These are phyloP conservation scores for Netelia melanura DNA, from an alignment of 2,888 invertebrate genomes.

Conservation along the genomic window DNA sequence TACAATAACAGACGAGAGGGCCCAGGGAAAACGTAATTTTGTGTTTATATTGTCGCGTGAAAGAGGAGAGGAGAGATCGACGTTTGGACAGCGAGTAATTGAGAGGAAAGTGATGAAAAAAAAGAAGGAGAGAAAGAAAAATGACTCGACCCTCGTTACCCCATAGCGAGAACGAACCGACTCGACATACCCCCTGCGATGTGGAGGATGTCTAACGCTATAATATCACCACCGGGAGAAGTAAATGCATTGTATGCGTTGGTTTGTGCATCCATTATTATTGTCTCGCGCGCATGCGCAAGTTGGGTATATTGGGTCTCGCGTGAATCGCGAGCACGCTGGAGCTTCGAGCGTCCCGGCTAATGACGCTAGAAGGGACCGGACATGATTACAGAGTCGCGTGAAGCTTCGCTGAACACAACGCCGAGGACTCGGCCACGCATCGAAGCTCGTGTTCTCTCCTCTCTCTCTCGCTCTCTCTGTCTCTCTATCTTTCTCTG, in stretches of 20 bases:
- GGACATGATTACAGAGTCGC: slow-evolving; percentile 83
- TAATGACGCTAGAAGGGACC: slow-evolving; percentile 76
- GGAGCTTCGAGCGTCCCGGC: slow-evolving; percentile 29
- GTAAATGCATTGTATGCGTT: neutral
- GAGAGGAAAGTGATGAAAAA: too few relatives aligned
- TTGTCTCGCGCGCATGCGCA: neutral
- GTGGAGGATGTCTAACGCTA: too few relatives aligned
- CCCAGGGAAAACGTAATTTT: too few relatives aligned
- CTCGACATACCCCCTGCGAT: too few relatives aligned
- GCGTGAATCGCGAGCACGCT: slow-evolving; percentile 37
- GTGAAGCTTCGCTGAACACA: slow-evolving; percentile 83
- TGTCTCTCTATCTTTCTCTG: neutral
- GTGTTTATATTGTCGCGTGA: too few relatives aligned
- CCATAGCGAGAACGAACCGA: too few relatives aligned
- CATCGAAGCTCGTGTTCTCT: slow-evolving; percentile 79
- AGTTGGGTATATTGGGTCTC: neutral
- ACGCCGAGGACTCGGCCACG: slow-evolving; percentile 82
- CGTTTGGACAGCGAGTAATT: too few relatives aligned
- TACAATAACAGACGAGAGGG: too few relatives aligned
- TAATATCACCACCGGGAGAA: too few relatives aligned
- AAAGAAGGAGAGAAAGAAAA: too few relatives aligned
- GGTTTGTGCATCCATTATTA: neutral
- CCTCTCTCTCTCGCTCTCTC: slow-evolving; percentile 23
- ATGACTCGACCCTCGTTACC: too few relatives aligned
- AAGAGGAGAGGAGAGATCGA: too few relatives aligned